phyloP scores from a whole-genome alignment of 2,113 vertebrate species.

The Shinisaurus crocodilurus region DNA sequence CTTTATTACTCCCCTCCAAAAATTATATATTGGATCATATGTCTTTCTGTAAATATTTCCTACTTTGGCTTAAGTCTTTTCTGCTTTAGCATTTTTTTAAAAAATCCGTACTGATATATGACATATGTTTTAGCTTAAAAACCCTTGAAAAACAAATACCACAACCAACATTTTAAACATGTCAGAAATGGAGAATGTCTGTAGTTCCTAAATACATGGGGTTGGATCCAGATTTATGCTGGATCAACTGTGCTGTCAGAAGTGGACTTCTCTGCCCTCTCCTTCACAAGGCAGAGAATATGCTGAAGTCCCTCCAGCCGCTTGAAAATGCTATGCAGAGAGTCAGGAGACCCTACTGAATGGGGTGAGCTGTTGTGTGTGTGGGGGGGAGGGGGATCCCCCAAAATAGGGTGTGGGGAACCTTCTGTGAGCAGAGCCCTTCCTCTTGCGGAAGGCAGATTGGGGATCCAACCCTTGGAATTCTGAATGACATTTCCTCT shows the following conservation, averaged over 20 bases:
- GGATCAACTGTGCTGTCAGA: too few relatives aligned
- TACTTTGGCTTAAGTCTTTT: background rate
- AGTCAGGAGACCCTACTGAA: too few relatives aligned
- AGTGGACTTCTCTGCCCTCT: too few relatives aligned
- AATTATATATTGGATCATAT: background rate
- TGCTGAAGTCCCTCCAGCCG: too few relatives aligned
- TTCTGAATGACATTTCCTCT: background rate
- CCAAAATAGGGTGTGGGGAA: too few relatives aligned
- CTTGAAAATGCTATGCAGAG: too few relatives aligned
- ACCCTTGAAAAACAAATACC: background rate
- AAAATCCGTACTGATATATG: slow-evolving; percentile 8
- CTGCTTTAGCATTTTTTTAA: background rate
- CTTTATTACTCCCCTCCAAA: background rate
- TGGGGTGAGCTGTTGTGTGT: too few relatives aligned
- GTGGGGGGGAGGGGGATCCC: too few relatives aligned
- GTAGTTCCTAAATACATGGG: background rate
- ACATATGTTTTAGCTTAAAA: background rate
- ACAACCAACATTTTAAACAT: background rate
- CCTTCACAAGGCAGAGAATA: too few relatives aligned
- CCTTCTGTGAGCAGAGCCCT: too few relatives aligned
- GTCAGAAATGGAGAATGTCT: background rate
- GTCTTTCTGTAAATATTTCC: background rate
- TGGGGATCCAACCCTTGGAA: too few relatives aligned
- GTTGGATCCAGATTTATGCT: background rate
- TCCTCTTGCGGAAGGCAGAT: too few relatives aligned